Base-by-base conservation (phyloP, 2,888 invertebrate species). In the Ryuthela nishihirai region DNA sequence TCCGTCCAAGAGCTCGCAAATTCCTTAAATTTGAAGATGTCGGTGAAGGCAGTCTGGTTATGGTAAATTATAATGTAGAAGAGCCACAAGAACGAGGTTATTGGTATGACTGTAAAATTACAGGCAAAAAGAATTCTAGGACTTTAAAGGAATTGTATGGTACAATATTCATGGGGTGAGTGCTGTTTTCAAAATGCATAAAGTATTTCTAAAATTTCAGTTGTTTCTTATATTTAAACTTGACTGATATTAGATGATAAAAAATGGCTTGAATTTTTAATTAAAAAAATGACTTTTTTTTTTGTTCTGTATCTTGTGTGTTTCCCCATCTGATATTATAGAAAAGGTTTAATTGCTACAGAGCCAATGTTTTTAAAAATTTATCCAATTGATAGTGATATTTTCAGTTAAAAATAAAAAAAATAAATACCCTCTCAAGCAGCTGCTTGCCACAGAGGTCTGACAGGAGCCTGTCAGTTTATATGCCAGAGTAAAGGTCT, bases 11-110 rank as follows among this genome's bases (percentile, higher is more conserved):
- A 66, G 83, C 87, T 0, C 76, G 80, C 61, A 77, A 72, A 23
- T 73, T 75, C 21, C 73, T 85, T 44, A 71, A 78, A 17, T 69
- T 80, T 12, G 71, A 76, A 1, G 77, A 83, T 46, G 70, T 88
- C 21, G 73, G 79, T 67, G 72, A 77, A 4, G 84, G 83, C 0
- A 79, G 83, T 65, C 79, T 70, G 47, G 82, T 88, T 7, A 81
- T 90, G 81, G 77, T 84, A 0, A 89, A 88, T 73, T 81, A 85
- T 69, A 88, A 88, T 70, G 77, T 82, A 9, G 87, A 88, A 54
- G 76, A 83, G 10, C 82, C 83, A 0, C 74, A 77, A 20, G 79
- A 81, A 65, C 76, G 80, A 67, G 89, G 89, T 5, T 80, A 81
- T 69, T 90, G 89, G 88, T 83, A 74, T 67, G 77, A 77, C 54